Percentiles rank a stretch among this genome's conserved stretches.
These are phyloP conservation scores for Tychaedon coryphoeus DNA, from an alignment of 2,113 vertebrate species.

Conservation along the genomic window DNA sequence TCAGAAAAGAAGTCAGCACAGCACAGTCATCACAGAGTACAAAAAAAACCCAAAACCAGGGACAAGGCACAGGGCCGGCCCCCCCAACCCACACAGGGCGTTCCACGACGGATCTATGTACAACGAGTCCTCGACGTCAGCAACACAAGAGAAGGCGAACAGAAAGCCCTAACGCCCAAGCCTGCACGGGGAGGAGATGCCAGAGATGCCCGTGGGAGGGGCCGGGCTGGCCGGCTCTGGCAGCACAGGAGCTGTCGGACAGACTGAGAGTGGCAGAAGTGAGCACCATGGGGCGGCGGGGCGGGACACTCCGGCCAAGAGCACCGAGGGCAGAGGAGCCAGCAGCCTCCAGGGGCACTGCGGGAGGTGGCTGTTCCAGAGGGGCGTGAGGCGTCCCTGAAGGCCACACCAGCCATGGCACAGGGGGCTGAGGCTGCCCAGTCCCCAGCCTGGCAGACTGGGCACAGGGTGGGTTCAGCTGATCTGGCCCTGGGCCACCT, in stretches of 20 bases:
- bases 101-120: slow-evolving; percentile 54
- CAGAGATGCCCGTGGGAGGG: not conserved
- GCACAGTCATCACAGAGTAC: slow-evolving; percentile 67
- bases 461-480: not conserved
- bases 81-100: slow-evolving; percentile 23
- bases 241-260: not conserved
- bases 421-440: not conserved
- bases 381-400: not conserved
- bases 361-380: not conserved
- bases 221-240: not conserved
- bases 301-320: not conserved
- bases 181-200: not conserved
- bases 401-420: not conserved
- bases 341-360: not conserved
- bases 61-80: not conserved
- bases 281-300: slow-evolving; percentile 61
- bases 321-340: slow-evolving; percentile 24
- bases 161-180: slow-evolving; percentile 22
- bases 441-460: not conserved
- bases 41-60: not conserved
- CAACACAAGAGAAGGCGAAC: slow-evolving; percentile 10
- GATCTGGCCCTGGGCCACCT: not conserved
- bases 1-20: slow-evolving; percentile 67
- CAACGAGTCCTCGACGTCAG: slow-evolving; percentile 11
- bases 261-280: not conserved